Conservation (phyloP, 2,888 invertebrate genomes). For the Cephus spinipes region DNA sequence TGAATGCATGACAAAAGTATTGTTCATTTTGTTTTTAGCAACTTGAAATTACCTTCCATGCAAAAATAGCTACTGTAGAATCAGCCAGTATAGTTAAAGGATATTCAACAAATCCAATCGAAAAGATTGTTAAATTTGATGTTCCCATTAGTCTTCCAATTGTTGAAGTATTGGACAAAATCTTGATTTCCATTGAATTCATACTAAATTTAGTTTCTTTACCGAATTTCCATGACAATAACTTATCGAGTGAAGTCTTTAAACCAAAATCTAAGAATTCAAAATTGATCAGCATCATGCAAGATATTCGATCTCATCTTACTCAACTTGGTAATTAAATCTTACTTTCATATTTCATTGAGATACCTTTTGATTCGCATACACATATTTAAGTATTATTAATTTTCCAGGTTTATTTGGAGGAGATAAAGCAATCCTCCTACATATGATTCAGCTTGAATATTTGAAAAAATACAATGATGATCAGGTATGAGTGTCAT, state of each 20-base stretch:
- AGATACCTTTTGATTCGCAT: neutral
- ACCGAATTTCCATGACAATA: slow-evolving; percentile 17
- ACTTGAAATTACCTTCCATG: slow-evolving; percentile 81
- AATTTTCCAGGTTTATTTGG: slow-evolving; percentile 70
- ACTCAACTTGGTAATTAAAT: slow-evolving; percentile 66
- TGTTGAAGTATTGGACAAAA: slow-evolving; percentile 21
- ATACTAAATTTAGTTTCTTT: slow-evolving; percentile 29
- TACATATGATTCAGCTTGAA: slow-evolving; percentile 74
- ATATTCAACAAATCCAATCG: slow-evolving; percentile 69
- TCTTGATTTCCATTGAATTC: slow-evolving; percentile 20
- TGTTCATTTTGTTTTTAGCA: slow-evolving; percentile 39
- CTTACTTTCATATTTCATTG: neutral
- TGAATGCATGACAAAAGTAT: neutral
- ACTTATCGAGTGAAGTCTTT: slow-evolving; percentile 50
- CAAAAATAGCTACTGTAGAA: slow-evolving; percentile 78
- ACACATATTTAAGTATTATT: neutral
- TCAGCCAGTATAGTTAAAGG: slow-evolving; percentile 70
- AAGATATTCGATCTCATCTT: slow-evolving; percentile 69
- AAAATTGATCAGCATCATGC: slow-evolving; percentile 67
- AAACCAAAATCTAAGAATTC: slow-evolving; percentile 38
- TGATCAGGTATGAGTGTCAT: slow-evolving; percentile 51
- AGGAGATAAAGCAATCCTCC: slow-evolving; percentile 71
- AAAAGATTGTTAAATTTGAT: slow-evolving; percentile 56
- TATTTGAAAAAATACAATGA: slow-evolving; percentile 69
- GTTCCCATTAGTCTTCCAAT: neutral